Evolutionary conservation across 2,888 invertebrate species (phyloP).

Genomic region (Tachystola acroxantha): DNA sequence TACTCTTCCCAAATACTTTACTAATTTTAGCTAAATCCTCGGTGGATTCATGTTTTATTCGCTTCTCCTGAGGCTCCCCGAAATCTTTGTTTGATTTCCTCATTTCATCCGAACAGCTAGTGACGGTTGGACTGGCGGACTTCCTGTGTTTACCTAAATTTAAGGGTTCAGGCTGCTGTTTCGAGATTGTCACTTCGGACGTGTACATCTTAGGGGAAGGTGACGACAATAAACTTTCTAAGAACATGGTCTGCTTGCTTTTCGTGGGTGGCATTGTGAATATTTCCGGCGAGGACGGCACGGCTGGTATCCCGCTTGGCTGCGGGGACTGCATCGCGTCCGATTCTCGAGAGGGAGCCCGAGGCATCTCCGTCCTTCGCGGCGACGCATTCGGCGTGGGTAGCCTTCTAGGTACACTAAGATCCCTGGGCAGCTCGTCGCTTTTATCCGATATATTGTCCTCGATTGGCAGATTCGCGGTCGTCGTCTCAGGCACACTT

Average conservation of each 20-base stretch:
- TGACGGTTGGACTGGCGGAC: slow-evolving; percentile 84
- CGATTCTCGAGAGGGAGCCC: slow-evolving; percentile 83
- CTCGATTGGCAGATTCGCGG: slow-evolving; percentile 38
- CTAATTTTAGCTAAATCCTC: slow-evolving; percentile 58
- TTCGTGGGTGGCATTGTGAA: slow-evolving; percentile 69
- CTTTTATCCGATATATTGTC: slow-evolving; percentile 59
- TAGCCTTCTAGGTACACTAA: slow-evolving; percentile 75
- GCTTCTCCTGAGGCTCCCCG: slow-evolving; percentile 69
- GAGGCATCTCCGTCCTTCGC: slow-evolving; percentile 64
- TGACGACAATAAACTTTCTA: slow-evolving; percentile 81
- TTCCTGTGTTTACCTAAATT: slow-evolving; percentile 83
- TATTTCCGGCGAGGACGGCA: slow-evolving; percentile 84
- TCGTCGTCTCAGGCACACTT: slow-evolving; percentile 37
- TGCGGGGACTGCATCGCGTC: slow-evolving; percentile 86
- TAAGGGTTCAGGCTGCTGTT: slow-evolving; percentile 82
- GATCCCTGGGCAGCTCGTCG: slow-evolving; percentile 79
- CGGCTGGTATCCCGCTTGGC: slow-evolving; percentile 84
- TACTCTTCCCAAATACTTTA: slow-evolving; percentile 55
- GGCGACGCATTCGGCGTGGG: slow-evolving; percentile 66
- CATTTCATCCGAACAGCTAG: slow-evolving; percentile 86
- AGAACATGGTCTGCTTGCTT: slow-evolving; percentile 74
- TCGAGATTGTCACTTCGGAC: slow-evolving; percentile 74
- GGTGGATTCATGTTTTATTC: slow-evolving; percentile 47
- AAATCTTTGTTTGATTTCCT: slow-evolving; percentile 76
- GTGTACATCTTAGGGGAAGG: slow-evolving; percentile 78